These are phyloP conservation scores for Malurus elegans DNA, from an alignment of 2,113 vertebrate genomes.

Conservation along the genomic window DNA sequence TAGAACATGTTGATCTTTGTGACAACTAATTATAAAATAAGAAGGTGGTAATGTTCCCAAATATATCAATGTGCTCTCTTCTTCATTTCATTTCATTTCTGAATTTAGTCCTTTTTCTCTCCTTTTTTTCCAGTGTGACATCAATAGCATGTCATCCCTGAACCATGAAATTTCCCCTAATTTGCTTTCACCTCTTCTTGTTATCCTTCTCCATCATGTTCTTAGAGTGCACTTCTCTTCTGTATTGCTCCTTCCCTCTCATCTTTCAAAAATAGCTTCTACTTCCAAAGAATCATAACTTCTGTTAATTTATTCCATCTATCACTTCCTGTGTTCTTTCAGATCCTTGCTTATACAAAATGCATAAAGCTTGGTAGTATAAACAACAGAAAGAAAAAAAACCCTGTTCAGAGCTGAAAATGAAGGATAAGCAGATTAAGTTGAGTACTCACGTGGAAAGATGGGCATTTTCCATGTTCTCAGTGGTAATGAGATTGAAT, in stretches of 20 bases:
- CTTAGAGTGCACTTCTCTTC: neutral
- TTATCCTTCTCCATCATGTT: neutral
- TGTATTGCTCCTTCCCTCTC: neutral
- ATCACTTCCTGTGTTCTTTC: neutral
- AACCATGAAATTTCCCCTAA: neutral
- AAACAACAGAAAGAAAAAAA: neutral
- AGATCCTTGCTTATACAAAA: neutral
- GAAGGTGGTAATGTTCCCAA: neutral
- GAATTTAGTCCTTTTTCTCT: neutral
- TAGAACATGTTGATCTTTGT: constrained; percentile 13
- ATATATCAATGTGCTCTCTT: neutral
- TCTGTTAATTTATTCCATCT: neutral
- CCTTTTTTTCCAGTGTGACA: neutral
- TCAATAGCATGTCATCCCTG: neutral
- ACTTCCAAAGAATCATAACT: neutral
- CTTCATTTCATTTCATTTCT: constrained; percentile 1
- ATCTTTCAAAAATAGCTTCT: neutral
- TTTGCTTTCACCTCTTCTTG: neutral
- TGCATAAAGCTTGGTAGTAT: neutral
- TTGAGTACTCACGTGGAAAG: neutral
- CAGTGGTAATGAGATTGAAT: neutral
- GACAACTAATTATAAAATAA: constrained; percentile 46
- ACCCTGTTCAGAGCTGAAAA: neutral
- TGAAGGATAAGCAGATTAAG: neutral
- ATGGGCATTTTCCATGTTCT: neutral